Base-by-base conservation (phyloP, 2,888 invertebrate species). In the Leptinotarsa juncta region DNA sequence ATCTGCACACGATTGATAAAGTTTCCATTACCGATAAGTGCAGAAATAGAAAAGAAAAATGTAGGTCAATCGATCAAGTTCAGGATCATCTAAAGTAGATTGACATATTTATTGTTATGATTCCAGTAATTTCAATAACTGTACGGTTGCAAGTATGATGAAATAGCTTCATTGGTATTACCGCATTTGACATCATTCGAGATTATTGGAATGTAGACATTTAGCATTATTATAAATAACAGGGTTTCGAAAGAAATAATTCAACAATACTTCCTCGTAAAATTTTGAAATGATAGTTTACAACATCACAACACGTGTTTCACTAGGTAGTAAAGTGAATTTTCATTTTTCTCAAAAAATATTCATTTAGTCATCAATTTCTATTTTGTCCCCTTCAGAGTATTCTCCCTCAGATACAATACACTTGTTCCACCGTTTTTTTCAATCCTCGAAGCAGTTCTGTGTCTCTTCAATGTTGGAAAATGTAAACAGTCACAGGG, bases 11-110 rank as follows among this genome's bases (percentile, higher is more conserved):
- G 32, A 10, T 26, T 15, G 3, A 57, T 57, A 23, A 23, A 57
- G 12, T 57, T 15, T 57, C 23, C 57, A 57, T 57, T 57, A 20
- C 2, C 57, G 26, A n/a, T 42, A 62, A 42, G 5, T 4, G 42
- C 62, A 42, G 42, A 62, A 62, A 62, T 62, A 62, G 32, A 62
- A 20, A 62, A 62, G 16, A 62, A 60, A 62, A 62, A 62, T 62
- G 26, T 42, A n/a, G 62, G 62, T 42, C 62, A 62, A 62, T 16
- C 32, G 32, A 62, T 12, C 62, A 62, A 62, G 62, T 62, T 62
- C 62, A 62, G 62, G 62, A 62, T 62, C 62, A 62, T 42, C 16
- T 10, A 62, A 18, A 62, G 16, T n/a, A 42, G 7, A 32, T 15
- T 62, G 62, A 16, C 32, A 42, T 26, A 62, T 62, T 62, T 62